Evolutionary conservation across 37 sponge, comb jelly and placozoan species (phyloP).

Genomic region (Eunapius fragilis): DNA sequence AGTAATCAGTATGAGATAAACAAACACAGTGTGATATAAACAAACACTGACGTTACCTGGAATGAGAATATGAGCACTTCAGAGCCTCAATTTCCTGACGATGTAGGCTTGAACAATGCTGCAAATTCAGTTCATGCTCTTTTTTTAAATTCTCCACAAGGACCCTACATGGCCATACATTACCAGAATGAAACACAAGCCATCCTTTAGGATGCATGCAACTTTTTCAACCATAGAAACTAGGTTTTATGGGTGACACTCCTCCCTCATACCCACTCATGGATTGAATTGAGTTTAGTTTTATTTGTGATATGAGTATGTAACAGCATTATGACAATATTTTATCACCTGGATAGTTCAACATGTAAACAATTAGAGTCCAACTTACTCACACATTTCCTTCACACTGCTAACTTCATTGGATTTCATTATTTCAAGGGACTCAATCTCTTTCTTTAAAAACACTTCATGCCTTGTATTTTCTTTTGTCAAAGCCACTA

Average conservation of each 20-base stretch:
- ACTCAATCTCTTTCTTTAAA: constrained; percentile 49
- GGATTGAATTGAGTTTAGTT: no score
- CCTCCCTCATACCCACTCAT: no score
- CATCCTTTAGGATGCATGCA: no score
- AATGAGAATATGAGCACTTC: constrained; percentile 73
- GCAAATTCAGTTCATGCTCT: constrained; percentile 70
- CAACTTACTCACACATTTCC: constrained; percentile 52
- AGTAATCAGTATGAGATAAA: background rate
- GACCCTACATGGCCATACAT: constrained; percentile 19
- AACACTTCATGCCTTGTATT: constrained; percentile 42
- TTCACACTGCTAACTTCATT: constrained; percentile 53
- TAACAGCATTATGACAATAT: no score
- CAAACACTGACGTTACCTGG: constrained; percentile 42
- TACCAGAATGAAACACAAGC: no score
- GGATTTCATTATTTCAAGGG: constrained; percentile 41
- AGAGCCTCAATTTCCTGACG: constrained; percentile 68
- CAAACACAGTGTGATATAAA: no score
- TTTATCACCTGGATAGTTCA: no score
- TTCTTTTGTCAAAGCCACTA: constrained; percentile 57
- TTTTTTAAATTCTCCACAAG: constrained; percentile 65
- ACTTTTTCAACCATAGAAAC: no score
- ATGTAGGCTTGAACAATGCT: constrained; percentile 64
- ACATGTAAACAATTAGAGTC: no score
- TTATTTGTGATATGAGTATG: no score
- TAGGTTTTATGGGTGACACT: no score